These are phyloP conservation scores for Cyrtodaria siliqua DNA, from an alignment of 2,888 invertebrate species.

Conservation along the genomic window DNA sequence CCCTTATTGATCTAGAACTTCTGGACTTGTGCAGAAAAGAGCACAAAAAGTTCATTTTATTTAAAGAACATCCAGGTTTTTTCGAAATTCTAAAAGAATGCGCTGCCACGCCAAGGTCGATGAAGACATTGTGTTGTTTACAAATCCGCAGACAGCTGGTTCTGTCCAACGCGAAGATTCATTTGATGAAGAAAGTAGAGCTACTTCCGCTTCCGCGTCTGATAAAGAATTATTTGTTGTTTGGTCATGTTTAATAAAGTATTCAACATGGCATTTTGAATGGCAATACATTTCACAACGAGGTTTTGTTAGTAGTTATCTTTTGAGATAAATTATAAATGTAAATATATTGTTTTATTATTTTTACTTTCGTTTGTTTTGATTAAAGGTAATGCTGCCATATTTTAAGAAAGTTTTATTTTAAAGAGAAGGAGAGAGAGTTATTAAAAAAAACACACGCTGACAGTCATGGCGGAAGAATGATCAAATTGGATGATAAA, in stretches of 20 bases:
- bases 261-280: no score
- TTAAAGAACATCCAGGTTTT: conserved; percentile 68
- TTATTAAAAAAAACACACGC: no score
- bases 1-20: conserved; percentile 66
- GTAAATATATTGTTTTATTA: no score
- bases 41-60: conserved; percentile 64
- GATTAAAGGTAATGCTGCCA: no score
- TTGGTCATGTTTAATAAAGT: conserved; percentile 72
- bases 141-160: conserved; percentile 67
- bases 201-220: conserved; percentile 71
- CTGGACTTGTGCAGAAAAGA: conserved; percentile 70
- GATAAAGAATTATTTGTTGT: conserved; percentile 73
- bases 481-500: no score
- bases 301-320: no score
- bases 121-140: conserved; percentile 72
- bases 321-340: no score
- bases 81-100: conserved; percentile 62
- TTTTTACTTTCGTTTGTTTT: no score
- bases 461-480: no score
- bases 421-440: no score
- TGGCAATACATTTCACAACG: no score
- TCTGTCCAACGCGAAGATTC: conserved; percentile 51
- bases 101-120: conserved; percentile 61
- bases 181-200: conserved; percentile 74
- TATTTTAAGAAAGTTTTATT: no score